phyloP scores from a whole-genome alignment of 2,113 vertebrate species.

The Lates calcarifer region DNA sequence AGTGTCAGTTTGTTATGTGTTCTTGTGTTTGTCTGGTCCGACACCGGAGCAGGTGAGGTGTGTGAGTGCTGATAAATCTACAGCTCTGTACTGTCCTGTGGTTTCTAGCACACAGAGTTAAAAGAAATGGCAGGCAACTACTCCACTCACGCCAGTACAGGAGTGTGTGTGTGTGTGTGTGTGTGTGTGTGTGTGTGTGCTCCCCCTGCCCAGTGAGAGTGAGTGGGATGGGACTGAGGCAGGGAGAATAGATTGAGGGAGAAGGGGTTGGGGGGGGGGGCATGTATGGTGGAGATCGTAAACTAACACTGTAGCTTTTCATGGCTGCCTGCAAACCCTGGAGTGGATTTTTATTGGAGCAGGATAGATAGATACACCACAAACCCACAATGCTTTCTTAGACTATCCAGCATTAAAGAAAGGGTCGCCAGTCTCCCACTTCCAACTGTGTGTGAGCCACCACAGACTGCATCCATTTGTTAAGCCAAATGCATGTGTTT shows the following conservation, averaged over 20 bases:
- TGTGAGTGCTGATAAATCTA: slow-evolving; percentile 2
- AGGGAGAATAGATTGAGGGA: slow-evolving; percentile 58
- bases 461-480: neutral
- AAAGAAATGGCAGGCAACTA: slow-evolving; percentile 41
- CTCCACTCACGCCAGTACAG: slow-evolving; percentile 36
- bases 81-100: slow-evolving; percentile 24
- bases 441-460: neutral
- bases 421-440: neutral
- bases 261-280: slow-evolving; percentile 14
- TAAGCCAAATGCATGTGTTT: slow-evolving; percentile 17
- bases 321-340: slow-evolving; percentile 73
- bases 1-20: neutral
- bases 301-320: slow-evolving; percentile 70
- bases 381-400: neutral
- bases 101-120: slow-evolving; percentile 23
- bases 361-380: slow-evolving; percentile 6
- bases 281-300: slow-evolving; percentile 75
- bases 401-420: neutral
- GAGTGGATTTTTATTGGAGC: slow-evolving; percentile 46
- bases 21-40: neutral
- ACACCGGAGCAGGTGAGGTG: slow-evolving; percentile 8
- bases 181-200: neutral
- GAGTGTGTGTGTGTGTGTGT: slow-evolving; percentile 24
- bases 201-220: slow-evolving; percentile 39
- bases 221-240: slow-evolving; percentile 59